Evolutionary conservation across 2,888 invertebrate species (phyloP), one percentile per base, ranked within the genome.

Genomic region (Quadriops clusia): DNA sequence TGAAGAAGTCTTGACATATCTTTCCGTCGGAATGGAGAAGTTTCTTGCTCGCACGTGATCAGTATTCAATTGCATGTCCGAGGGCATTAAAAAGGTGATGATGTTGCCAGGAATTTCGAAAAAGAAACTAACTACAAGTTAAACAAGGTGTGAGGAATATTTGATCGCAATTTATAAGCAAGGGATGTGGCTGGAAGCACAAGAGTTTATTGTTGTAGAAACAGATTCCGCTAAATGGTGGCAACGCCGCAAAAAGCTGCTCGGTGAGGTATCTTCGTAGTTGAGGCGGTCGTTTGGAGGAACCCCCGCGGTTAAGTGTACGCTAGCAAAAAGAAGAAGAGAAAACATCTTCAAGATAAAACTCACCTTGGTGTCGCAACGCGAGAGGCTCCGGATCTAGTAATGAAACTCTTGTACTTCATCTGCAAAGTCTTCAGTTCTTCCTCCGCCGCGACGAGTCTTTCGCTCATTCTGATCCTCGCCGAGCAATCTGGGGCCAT

Each of bases 391-490:
- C 69, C 68, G 1, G 72, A 70, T 40, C 67, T 61, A 4, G 68
- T 68, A 39, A 74, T 68, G 27, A 74, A 56, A 37, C 73, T 74
- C n/a, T 77, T 67, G 48, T 81, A 81, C 21, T 75, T 72, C 45
- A 71, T 72, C 59, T 80, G 80, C 37, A 81, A 59, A 17, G 67
- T 68, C 38, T 73, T 70, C 34, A 82, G 68, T 56, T 81, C 80
- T 34, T 69, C 72, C 53, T 80, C 80, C 5, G 79, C 76, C 45
- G 75, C 73, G 43, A 74, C 73, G 59, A 81, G 70, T 40, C 77
- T 72, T 66, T 75, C 73, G 49, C 74, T 66, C 51, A 80, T 74
- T 44, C 72, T 68, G 32, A 66, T 56, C 34, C 77, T 68, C 0
- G 76, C 76, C 4, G 70, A 70, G 28, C 76, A 76, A 45, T 73